Evolutionary conservation across 2,113 vertebrate species (phyloP), one percentile per base, ranked within the genome.

Genomic region (Piaya cayana): DNA sequence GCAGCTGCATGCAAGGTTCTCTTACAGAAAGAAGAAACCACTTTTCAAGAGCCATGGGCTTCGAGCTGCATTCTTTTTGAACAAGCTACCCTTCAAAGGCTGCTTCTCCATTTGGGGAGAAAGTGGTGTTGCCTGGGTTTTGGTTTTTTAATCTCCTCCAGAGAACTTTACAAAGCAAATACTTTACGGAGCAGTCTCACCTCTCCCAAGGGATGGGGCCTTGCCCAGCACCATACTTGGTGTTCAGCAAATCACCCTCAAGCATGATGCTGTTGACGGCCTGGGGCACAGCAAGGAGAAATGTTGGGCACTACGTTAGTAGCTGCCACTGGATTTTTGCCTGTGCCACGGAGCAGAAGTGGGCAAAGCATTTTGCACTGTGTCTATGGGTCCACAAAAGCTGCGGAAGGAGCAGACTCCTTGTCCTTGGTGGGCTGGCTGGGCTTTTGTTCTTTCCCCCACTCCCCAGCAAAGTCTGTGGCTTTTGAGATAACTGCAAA

Each of bases 211-310:
- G 70, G 55, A 30, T 11, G 60, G 45, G 26, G 20, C 37, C 43
- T 88, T 22, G 30, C 37, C 63, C n/a, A 21, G 53, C 0, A 0
- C 64, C 8, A 1, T 20, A 22, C 70, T 39, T 1, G 1, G 29
- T 25, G 23, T 59, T 21, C 29, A 8, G 45, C 36, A 18, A 20
- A n/a, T 34, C 19, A 5, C 12, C 10, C 15, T 27, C 39, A 5
- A 25, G 27, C 17, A 17, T 9, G 4, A 52, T 79, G 53, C 18
- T 0, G 0, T 8, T 21, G 9, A 7, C 7, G 53, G n/a, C 1
- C 11, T 9, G 30, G 30, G 36, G 34, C n/a, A 70, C 23, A 17
- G 53, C 1, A 4, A 56, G 36, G 37, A 42, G 25, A 39, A 30
- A 29, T 2, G 2, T 8, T 3, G n/a, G 37, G 53, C 3, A 1